Base-by-base conservation (phyloP, 2,888 invertebrate species). In the Pandemis heparana region DNA sequence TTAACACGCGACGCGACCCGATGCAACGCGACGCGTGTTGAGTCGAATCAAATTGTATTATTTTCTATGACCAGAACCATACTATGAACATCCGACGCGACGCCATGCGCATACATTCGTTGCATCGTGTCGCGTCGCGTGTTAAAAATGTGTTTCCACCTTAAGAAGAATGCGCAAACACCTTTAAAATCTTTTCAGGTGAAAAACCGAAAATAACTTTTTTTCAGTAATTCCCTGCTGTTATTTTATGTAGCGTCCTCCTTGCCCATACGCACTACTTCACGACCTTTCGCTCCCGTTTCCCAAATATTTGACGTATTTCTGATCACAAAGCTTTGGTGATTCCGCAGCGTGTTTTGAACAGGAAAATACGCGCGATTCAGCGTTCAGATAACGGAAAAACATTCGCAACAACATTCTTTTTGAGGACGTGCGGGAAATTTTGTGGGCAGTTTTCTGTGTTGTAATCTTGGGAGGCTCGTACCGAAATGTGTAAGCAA, bases 251-350 rank as follows among this genome's bases (percentile, higher is more conserved):
- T 32, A 10, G n/a, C n/a, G 5, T 6, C 1, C 7, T 59, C 62
- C 46, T 63, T 60, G 63, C 14, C 48, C 23, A 63, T 73, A 73
- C 73, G 68, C 73, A 59, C 62, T 46, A 23, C 16, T 56, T 56
- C 56, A 10, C 43, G 61, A n/a, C 14, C 65, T 56, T 59, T 48
- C 48, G 73, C 68, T 51, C 68, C 39, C 68, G 68, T 59, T 62
- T 59, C 23, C 48, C 73, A 73, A 73, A 73, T 69, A 73, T 73
- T 73, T 64, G 73, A 73, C 56, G 63, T 69, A 64, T 69, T 69
- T 63, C 73, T 73, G 69, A 48, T 67, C 38, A 68, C 67, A 68
- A 66, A 61, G 72, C 67, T 53, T 53, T 43, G 18, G 71, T 61
- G 61, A 61, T 43, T 41, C 14, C 32, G 23, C 60, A 60, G 23